phyloP scores from a whole-genome alignment of 1,140 invertebrate genomes.

The Parasteatoda tepidariorum region DNA sequence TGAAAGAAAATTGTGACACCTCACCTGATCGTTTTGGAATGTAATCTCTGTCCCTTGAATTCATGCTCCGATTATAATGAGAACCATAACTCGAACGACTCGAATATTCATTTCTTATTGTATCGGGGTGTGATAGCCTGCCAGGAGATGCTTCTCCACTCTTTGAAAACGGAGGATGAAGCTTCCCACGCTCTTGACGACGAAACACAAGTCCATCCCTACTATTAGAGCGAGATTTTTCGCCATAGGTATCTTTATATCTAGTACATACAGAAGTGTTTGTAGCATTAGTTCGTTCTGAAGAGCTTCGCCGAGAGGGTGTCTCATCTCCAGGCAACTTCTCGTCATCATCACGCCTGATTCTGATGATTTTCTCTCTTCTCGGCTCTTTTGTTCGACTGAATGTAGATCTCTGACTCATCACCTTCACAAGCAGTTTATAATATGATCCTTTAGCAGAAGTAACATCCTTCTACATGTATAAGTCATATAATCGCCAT shows the following conservation, averaged over 20 bases:
- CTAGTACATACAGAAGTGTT: slow-evolving; percentile 17
- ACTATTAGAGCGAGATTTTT: slow-evolving; percentile 36
- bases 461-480: no score
- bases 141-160: slow-evolving; percentile 46
- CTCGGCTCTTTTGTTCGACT: slow-evolving; percentile 55
- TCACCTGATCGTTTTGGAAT: slow-evolving; percentile 23
- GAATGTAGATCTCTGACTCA: slow-evolving; percentile 49
- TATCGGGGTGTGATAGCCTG: slow-evolving; percentile 39
- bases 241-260: slow-evolving; percentile 37
- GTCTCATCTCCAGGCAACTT: slow-evolving; percentile 20
- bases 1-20: no score
- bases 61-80: slow-evolving; percentile 25
- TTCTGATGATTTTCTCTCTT: slow-evolving; percentile 54
- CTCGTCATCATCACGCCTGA: slow-evolving; percentile 45
- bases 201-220: slow-evolving; percentile 36
- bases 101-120: slow-evolving; percentile 31
- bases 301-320: slow-evolving; percentile 34
- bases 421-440: no score
- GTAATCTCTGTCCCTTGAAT: slow-evolving; percentile 11
- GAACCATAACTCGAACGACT: slow-evolving; percentile 34
- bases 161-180: slow-evolving; percentile 38
- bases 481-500: no score
- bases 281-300: slow-evolving; percentile 34
- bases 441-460: no score
- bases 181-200: slow-evolving; percentile 42